phyloP scores from a whole-genome alignment of 2,113 vertebrate species.

The Rafetus swinhoei region DNA sequence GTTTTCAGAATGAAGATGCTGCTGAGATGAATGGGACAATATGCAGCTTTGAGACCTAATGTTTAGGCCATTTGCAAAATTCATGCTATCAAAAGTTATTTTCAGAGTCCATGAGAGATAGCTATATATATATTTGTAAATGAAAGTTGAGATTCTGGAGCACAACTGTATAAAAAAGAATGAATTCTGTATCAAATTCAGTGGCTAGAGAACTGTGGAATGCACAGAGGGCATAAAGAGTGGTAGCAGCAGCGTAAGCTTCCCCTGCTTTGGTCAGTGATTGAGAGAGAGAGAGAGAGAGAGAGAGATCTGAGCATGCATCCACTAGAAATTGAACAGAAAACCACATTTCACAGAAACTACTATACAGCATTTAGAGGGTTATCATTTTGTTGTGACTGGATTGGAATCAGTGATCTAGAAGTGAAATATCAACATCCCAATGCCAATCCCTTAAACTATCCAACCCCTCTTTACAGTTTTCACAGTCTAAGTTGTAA shows the following conservation, averaged over 20 bases:
- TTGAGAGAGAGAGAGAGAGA: background rate
- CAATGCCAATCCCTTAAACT: fast-evolving
- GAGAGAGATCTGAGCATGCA: background rate
- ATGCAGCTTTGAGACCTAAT: background rate
- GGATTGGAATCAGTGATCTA: background rate
- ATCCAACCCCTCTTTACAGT: background rate
- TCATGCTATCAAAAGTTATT: background rate
- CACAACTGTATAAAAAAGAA: background rate
- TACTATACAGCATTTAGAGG: background rate
- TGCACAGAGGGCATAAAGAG: fast-evolving
- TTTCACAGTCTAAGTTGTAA: background rate
- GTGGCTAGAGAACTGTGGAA: background rate
- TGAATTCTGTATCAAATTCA: fast-evolving
- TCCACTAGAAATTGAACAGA: background rate
- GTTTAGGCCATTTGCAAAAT: background rate
- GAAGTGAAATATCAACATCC: background rate
- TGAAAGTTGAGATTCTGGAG: background rate
- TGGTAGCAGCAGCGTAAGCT: background rate
- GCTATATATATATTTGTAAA: background rate
- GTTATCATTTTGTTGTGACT: background rate
- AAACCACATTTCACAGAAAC: background rate
- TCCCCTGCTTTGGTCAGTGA: background rate
- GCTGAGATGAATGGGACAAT: background rate
- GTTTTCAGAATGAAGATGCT: background rate
- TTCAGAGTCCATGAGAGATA: background rate